Evolutionary conservation across 2,888 invertebrate genomes (phyloP).

Genomic region (Cheilosia urbana): DNA sequence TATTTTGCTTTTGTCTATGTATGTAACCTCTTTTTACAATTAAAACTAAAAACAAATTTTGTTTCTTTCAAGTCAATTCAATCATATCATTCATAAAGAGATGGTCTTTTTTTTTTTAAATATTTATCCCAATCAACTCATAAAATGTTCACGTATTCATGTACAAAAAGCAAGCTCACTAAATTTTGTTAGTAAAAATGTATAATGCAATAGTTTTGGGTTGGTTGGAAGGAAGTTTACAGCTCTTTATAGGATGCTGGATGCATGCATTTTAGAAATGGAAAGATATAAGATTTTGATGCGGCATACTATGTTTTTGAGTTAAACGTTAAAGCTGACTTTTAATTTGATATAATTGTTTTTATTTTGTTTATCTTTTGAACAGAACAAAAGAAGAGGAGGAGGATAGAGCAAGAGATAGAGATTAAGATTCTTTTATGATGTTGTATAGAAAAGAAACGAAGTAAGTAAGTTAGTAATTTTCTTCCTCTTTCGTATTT

Average conservation of each 20-base stretch:
- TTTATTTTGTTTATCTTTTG: slow-evolving; percentile 30
- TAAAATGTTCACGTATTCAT: slow-evolving; percentile 34
- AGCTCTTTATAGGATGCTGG: too few relatives aligned
- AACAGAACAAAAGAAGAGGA: slow-evolving; percentile 31
- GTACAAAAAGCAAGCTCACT: slow-evolving; percentile 53
- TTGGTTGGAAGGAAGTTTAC: background rate
- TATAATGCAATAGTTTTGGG: slow-evolving; percentile 12
- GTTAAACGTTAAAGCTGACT: slow-evolving; percentile 27
- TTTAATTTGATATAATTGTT: background rate
- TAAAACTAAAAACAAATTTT: slow-evolving; percentile 24
- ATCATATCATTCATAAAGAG: slow-evolving; percentile 28
- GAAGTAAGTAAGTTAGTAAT: slow-evolving; percentile 5
- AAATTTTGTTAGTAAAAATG: slow-evolving; percentile 26
- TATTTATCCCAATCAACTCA: slow-evolving; percentile 23
- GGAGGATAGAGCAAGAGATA: slow-evolving; percentile 30
- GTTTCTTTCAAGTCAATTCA: slow-evolving; percentile 44
- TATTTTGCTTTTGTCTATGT: slow-evolving; percentile 5
- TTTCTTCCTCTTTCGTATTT: slow-evolving; percentile 2
- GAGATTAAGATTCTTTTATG: slow-evolving; percentile 3
- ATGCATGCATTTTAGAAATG: background rate
- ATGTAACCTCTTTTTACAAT: slow-evolving; percentile 21
- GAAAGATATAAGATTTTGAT: background rate
- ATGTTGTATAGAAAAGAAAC: slow-evolving; percentile 11
- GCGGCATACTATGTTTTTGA: background rate
- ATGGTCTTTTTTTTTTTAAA: slow-evolving; percentile 9